These are phyloP conservation scores for Anthoscopus minutus DNA, from an alignment of 2,113 vertebrate genomes.

Conservation along the genomic window DNA sequence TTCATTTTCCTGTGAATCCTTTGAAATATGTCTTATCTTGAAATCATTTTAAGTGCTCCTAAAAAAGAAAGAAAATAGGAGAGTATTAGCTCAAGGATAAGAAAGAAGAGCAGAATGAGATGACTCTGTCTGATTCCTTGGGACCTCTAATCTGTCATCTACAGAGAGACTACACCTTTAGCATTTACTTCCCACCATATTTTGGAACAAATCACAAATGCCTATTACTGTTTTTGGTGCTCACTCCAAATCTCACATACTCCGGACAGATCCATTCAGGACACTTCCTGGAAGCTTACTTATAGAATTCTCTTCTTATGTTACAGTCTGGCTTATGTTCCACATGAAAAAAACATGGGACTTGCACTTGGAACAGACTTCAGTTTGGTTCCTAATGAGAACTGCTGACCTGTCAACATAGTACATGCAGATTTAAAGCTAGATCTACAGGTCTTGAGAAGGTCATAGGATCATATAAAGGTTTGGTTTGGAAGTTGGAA, in stretches of 20 bases:
- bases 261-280: neutral
- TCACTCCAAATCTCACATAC: neutral
- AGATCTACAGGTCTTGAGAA: neutral
- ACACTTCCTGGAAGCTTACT: neutral
- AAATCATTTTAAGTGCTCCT: neutral
- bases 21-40: neutral
- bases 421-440: neutral
- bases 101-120: neutral
- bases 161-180: neutral
- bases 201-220: neutral
- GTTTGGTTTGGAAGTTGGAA: neutral
- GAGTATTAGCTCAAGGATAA: neutral
- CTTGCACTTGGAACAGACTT: neutral
- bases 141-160: neutral
- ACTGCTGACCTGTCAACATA: neutral
- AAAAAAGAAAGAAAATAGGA: neutral
- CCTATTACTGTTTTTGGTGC: neutral
- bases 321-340: neutral
- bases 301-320: neutral
- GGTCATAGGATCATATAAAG: neutral
- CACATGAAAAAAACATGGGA: neutral
- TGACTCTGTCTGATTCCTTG: neutral
- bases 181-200: fast-evolving
- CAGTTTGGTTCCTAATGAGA: neutral
- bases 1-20: neutral